Percentiles rank a stretch among this genome's conserved stretches.
Evolutionary conservation across 2,888 invertebrate genomes (phyloP).

Genomic region (Eupithecia centaureata): DNA sequence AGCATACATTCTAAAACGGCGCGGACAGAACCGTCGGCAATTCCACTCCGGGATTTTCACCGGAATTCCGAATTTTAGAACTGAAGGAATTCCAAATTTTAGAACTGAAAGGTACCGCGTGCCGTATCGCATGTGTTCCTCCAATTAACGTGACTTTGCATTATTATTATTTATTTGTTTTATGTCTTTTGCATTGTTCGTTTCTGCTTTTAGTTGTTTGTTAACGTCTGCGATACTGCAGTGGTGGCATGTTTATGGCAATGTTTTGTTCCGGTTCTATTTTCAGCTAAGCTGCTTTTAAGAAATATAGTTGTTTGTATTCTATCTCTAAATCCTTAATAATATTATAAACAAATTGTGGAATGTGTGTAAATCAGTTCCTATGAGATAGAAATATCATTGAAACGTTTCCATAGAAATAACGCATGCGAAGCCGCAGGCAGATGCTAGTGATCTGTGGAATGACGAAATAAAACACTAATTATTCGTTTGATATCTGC

Average conservation of each 20-base stretch:
- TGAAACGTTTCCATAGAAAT: too few relatives aligned
- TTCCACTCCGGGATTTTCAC: slow-evolving; percentile 40
- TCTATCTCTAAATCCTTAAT: background rate
- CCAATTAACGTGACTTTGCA: slow-evolving; percentile 41
- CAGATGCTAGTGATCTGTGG: too few relatives aligned
- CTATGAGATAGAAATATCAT: too few relatives aligned
- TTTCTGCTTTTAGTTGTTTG: slow-evolving; percentile 15
- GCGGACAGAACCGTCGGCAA: slow-evolving; percentile 39
- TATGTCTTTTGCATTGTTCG: slow-evolving; percentile 28
- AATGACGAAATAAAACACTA: too few relatives aligned
- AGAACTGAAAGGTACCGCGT: slow-evolving; percentile 33
- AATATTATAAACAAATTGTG: too few relatives aligned
- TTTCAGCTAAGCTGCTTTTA: background rate
- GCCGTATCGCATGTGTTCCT: slow-evolving; percentile 35
- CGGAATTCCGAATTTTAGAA: background rate
- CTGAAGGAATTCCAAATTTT: slow-evolving; percentile 31
- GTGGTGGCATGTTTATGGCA: slow-evolving; percentile 11
- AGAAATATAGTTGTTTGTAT: slow-evolving; percentile 8
- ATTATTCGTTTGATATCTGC: too few relatives aligned
- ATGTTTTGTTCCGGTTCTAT: slow-evolving; percentile 12
- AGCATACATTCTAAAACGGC: slow-evolving; percentile 20
- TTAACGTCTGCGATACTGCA: slow-evolving; percentile 7
- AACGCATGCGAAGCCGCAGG: too few relatives aligned
- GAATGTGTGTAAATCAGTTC: too few relatives aligned
- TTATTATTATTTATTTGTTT: slow-evolving; percentile 37